Percentiles rank a stretch among this genome's conserved stretches.
Conservation (phyloP, 1,140 invertebrate species). For the Cydia splendana region DNA sequence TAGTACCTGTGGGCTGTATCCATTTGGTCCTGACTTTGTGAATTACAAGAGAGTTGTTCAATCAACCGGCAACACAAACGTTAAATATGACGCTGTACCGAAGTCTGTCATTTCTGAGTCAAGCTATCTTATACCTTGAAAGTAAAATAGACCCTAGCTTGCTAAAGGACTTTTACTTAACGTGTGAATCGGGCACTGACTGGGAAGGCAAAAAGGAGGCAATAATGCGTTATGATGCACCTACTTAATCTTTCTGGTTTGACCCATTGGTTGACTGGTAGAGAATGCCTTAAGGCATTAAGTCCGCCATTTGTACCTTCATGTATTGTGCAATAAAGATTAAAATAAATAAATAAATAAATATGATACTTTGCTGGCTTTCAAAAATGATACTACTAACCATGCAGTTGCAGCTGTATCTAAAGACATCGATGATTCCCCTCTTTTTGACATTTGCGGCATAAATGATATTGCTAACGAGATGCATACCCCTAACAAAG, state of each 20-base stretch:
- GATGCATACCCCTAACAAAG: too few relatives aligned
- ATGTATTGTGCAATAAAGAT: too few relatives aligned
- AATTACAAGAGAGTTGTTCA: slow-evolving; percentile 31
- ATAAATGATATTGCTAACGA: too few relatives aligned
- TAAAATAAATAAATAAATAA: too few relatives aligned
- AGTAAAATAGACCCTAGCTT: slow-evolving; percentile 8
- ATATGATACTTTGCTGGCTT: slow-evolving; percentile 12
- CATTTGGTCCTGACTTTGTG: slow-evolving; percentile 25
- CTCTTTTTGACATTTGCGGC: too few relatives aligned
- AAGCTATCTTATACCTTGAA: slow-evolving; percentile 14
- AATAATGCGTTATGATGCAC: not conserved
- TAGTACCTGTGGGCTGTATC: slow-evolving; percentile 29
- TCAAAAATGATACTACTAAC: slow-evolving; percentile 9
- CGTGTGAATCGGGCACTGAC: not conserved
- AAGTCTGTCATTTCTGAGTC: not conserved
- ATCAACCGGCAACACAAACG: slow-evolving; percentile 34
- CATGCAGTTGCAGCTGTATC: too few relatives aligned
- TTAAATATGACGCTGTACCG: slow-evolving; percentile 42
- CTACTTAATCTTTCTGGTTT: too few relatives aligned
- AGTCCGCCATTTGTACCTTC: too few relatives aligned
- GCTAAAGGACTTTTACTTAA: not conserved
- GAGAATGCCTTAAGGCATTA: too few relatives aligned
- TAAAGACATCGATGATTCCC: too few relatives aligned
- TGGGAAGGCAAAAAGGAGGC: slow-evolving; percentile 18
- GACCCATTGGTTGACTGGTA: too few relatives aligned